These are phyloP conservation scores for Lepidocyrtoides sp. DNA, from an alignment of 2,888 invertebrate genomes.

Conservation along the genomic window DNA sequence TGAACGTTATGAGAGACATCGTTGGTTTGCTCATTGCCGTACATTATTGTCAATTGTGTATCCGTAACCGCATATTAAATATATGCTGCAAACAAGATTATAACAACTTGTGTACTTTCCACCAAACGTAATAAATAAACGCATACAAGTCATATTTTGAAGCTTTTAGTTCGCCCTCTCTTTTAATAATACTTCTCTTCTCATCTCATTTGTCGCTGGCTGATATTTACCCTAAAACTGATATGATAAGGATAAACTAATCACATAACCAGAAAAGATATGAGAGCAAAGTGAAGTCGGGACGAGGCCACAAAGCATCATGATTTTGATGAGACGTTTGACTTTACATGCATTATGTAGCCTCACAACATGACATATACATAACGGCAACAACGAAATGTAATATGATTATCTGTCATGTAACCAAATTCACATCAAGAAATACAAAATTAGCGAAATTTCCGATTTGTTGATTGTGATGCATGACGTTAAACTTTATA, in stretches of 20 bases:
- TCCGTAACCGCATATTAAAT: constrained; percentile 10
- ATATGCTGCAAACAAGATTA: background rate
- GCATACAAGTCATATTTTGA: constrained; percentile 41
- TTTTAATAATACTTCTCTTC: constrained; percentile 60
- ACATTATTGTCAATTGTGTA: background rate
- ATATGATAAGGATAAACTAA: constrained; percentile 81
- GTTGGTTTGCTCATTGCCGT: background rate
- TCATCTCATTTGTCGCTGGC: constrained; percentile 78
- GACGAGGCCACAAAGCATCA: constrained; percentile 78
- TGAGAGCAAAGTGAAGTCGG: constrained; percentile 68
- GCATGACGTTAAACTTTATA: constrained; percentile 51
- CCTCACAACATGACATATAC: constrained; percentile 76
- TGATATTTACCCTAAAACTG: constrained; percentile 80
- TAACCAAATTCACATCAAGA: constrained; percentile 68
- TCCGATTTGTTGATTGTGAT: constrained; percentile 64
- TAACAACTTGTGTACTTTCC: constrained; percentile 22
- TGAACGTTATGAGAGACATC: constrained; percentile 22
- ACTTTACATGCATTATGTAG: constrained; percentile 74
- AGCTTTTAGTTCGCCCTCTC: constrained; percentile 50
- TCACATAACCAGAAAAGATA: constrained; percentile 75
- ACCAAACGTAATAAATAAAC: constrained; percentile 42
- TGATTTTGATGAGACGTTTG: constrained; percentile 76
- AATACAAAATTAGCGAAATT: constrained; percentile 78
- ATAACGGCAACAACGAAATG: constrained; percentile 77
- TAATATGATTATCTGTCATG: constrained; percentile 81